phyloP scores from a whole-genome alignment of 2,888 invertebrate genomes.

The Trichogramma evanescens region DNA sequence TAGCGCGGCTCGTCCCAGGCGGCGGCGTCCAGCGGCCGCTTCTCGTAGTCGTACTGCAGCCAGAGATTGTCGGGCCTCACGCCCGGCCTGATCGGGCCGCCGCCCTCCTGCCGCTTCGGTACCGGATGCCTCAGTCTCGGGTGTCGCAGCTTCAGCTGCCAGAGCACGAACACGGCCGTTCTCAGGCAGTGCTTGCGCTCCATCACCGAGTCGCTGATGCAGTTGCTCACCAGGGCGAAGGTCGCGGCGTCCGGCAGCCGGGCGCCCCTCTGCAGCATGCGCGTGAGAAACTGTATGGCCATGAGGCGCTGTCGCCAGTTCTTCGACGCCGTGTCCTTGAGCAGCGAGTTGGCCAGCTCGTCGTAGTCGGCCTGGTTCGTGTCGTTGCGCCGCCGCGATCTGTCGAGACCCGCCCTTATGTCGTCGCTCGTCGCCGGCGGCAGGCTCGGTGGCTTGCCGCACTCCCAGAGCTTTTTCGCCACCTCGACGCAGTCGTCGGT shows the following conservation, averaged over 20 bases:
- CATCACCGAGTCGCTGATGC: constrained; percentile 72
- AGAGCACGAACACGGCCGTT: constrained; percentile 58
- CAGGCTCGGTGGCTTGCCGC: constrained; percentile 39
- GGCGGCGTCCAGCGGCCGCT: constrained; percentile 56
- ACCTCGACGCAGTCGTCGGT: constrained; percentile 50
- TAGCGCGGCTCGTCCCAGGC: constrained; percentile 70
- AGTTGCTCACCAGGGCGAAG: constrained; percentile 57
- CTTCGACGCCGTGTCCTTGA: constrained; percentile 65
- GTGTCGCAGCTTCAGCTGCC: constrained; percentile 66
- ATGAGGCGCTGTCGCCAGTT: constrained; percentile 75
- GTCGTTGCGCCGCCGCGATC: constrained; percentile 45
- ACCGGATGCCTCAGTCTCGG: not conserved
- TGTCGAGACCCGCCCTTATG: constrained; percentile 42
- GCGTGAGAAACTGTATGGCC: constrained; percentile 65
- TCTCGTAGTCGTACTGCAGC: constrained; percentile 62
- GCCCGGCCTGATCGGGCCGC: constrained; percentile 44
- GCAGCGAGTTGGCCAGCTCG: constrained; percentile 63
- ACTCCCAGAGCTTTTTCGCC: constrained; percentile 49
- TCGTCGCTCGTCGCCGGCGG: constrained; percentile 43
- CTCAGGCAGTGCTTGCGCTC: constrained; percentile 66
- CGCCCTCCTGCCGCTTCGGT: not conserved
- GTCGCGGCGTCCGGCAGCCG: constrained; percentile 60
- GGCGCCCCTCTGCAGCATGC: constrained; percentile 66
- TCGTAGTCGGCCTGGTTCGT: constrained; percentile 78
- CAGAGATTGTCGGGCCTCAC: constrained; percentile 67